Percentiles rank a stretch among this genome's conserved stretches.
Conservation (phyloP, 2,113 vertebrate genomes). For the Taurulus bubalis region DNA sequence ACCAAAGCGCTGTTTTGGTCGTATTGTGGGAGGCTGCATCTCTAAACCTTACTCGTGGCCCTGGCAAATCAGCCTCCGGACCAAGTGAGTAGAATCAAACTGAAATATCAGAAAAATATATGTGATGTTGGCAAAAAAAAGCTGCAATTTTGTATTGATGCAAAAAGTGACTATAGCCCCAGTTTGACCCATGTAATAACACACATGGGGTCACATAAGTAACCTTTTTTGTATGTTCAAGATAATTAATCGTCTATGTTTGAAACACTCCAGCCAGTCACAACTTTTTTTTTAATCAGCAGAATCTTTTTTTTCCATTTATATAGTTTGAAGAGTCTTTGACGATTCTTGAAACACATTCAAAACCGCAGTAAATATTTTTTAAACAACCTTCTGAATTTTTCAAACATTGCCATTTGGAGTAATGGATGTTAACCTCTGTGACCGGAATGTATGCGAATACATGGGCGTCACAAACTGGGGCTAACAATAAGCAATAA, state of each 20-base stretch:
- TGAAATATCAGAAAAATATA: not conserved
- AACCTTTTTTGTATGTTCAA: not conserved
- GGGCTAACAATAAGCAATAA: not conserved
- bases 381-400: not conserved
- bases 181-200: not conserved
- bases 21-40: constrained; percentile 93
- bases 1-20: constrained; percentile 89
- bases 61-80: constrained; percentile 96
- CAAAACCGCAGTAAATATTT: not conserved
- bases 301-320: not conserved
- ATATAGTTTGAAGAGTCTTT: not conserved
- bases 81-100: constrained; percentile 77
- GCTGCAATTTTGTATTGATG: not conserved
- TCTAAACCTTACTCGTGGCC: constrained; percentile 93
- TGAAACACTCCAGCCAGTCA: not conserved
- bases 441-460: not conserved
- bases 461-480: not conserved
- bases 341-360: not conserved
- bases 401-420: not conserved
- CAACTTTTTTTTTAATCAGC: not conserved
- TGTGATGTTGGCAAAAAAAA: not conserved
- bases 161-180: not conserved
- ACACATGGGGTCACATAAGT: not conserved
- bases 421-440: not conserved
- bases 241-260: not conserved